Conservation (phyloP, 1,140 invertebrate species). For the Lepidurus arcticus region DNA sequence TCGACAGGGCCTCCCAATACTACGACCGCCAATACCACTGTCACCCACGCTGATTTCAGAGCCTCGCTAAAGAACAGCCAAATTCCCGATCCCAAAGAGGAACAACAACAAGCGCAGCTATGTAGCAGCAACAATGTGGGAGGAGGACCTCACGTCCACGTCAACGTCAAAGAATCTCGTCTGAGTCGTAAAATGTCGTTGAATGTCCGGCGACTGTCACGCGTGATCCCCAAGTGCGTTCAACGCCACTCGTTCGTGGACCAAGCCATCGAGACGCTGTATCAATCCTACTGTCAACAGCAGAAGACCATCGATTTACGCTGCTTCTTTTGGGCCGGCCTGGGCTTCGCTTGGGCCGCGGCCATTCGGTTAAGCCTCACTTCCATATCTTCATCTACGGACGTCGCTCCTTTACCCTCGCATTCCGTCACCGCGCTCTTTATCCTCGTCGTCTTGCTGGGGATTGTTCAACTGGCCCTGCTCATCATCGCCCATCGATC, state of each 20-base stretch:
- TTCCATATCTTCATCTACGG: background rate
- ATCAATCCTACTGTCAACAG: slow-evolving; percentile 65
- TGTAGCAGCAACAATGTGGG: too few relatives aligned
- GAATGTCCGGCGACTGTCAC: background rate
- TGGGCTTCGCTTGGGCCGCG: slow-evolving; percentile 41
- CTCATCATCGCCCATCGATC: slow-evolving; percentile 28
- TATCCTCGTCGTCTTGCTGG: background rate
- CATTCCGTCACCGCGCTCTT: slow-evolving; percentile 8
- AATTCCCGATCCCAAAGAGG: too few relatives aligned
- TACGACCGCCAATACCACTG: background rate
- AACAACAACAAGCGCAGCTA: too few relatives aligned
- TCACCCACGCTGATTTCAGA: background rate
- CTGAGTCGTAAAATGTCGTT: background rate
- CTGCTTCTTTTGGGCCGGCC: slow-evolving; percentile 62
- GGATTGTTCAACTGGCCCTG: slow-evolving; percentile 3
- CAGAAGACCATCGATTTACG: slow-evolving; percentile 69
- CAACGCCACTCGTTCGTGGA: slow-evolving; percentile 45
- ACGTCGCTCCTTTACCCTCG: background rate
- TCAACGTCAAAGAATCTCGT: background rate
- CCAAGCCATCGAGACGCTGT: slow-evolving; percentile 62
- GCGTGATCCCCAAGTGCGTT: slow-evolving; percentile 13
- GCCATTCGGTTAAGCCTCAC: slow-evolving; percentile 20
- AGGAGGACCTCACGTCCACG: background rate
- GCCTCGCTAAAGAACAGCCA: background rate
- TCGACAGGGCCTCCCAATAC: background rate